A percentile compares a stretch with the other conserved stretches of the same genome.
phyloP scores from a whole-genome alignment of 2,113 vertebrate species.

The Nesoenas mayeri region DNA sequence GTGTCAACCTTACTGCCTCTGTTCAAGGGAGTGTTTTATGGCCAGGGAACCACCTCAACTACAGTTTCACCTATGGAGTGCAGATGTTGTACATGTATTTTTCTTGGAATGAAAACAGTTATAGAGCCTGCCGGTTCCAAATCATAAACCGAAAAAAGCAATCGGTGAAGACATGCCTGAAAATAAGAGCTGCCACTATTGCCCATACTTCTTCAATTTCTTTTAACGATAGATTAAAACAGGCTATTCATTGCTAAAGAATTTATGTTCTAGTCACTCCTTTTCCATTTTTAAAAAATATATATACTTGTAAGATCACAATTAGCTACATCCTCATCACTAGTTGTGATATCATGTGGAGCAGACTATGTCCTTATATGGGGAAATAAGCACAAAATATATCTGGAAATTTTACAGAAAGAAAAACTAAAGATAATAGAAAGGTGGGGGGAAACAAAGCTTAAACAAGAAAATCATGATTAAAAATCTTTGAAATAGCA shows the following conservation, averaged over 20 bases:
- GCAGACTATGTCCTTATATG: neutral
- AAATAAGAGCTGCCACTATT: neutral
- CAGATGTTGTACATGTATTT: rapidly evolving
- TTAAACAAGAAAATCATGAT: neutral
- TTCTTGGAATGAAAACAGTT: neutral
- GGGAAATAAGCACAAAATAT: neutral
- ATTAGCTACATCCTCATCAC: neutral
- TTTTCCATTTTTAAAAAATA: neutral
- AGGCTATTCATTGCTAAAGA: neutral
- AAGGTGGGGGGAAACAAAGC: neutral
- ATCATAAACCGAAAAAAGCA: neutral
- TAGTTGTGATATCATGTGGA: neutral
- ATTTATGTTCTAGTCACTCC: neutral
- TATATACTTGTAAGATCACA: neutral
- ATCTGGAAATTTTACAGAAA: neutral
- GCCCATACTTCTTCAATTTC: neutral
- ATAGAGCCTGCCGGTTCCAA: neutral
- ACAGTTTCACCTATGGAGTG: rapidly evolving
- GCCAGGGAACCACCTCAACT: neutral
- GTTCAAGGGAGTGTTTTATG: rapidly evolving
- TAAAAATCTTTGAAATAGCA: neutral
- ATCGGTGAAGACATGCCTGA: rapidly evolving
- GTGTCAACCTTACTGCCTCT: neutral
- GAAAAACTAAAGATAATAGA: neutral
- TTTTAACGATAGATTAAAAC: neutral